A percentile compares a stretch with the other conserved stretches of the same genome.
These are phyloP conservation scores for Actinemys pallida DNA, from an alignment of 2,113 vertebrate species.

Conservation along the genomic window DNA sequence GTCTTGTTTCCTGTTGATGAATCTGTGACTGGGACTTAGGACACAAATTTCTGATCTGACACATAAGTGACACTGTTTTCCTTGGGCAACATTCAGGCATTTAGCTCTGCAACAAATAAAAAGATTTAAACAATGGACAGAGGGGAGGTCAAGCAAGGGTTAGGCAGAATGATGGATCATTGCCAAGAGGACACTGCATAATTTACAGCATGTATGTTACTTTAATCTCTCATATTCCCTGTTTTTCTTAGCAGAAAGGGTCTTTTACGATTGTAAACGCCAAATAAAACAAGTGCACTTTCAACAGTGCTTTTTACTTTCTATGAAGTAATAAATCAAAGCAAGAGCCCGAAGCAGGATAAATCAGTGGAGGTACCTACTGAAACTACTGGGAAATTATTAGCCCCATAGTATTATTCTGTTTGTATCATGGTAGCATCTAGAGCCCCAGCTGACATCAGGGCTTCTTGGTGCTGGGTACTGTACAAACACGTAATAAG, in stretches of 20 bases:
- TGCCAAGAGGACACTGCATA: conserved; percentile 2
- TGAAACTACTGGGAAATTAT: conserved; percentile 32
- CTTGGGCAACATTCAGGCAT: conserved; percentile 34
- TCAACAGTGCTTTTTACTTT: neutral
- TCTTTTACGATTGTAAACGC: conserved; percentile 31
- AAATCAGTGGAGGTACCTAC: neutral
- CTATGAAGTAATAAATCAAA: conserved; percentile 51
- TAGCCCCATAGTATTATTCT: neutral
- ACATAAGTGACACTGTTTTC: conserved; percentile 8
- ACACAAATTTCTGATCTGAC: conserved; percentile 30
- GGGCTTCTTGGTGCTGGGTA: neutral
- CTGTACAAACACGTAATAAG: accelerated
- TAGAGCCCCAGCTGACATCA: neutral
- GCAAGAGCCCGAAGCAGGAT: neutral
- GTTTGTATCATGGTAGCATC: neutral
- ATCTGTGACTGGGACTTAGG: conserved; percentile 2
- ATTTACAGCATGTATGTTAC: neutral
- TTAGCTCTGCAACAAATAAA: conserved; percentile 47
- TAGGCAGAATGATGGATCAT: conserved; percentile 27
- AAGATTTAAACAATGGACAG: conserved; percentile 47
- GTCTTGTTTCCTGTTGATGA: conserved; percentile 37
- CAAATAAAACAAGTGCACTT: conserved; percentile 29
- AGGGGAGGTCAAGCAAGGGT: conserved; percentile 49
- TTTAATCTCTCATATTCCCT: conserved; percentile 8
- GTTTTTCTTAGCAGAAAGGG: conserved; percentile 1